Evolutionary conservation across 2,888 invertebrate species (phyloP), one percentile per base, ranked within the genome.

Genomic region (Eristalinus aeneus): DNA sequence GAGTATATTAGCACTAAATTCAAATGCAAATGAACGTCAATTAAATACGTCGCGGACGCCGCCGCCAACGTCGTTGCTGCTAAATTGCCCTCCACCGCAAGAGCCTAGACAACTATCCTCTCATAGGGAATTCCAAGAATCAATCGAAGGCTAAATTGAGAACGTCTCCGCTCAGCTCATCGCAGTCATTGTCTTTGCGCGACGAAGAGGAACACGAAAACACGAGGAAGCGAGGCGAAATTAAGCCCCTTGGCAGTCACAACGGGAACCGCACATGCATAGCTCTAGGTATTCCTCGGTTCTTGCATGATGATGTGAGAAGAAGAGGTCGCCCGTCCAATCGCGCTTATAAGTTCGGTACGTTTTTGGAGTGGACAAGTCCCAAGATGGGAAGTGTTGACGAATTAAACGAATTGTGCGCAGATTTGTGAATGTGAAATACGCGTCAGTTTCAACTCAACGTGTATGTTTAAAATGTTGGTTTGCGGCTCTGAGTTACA

Each of bases 71-170:
- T 6, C 23, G 67, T 8, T 36, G 6, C 16, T 12, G 46, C 20
- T 4, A n/a, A 11, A n/a, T 16, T 10, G 36, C 16, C 22, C 31
- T 9, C 6, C 20, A 11, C 16, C n/a, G 46, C 60, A 34, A 32
- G n/a, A 80, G 58, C 67, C 32, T 76, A 80, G 80, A 84, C 64
- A 32, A 27, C 36, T 72, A 72, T 76, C 34, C 58, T 67, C 76
- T 85, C 80, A 80, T 85, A 85, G 85, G 69, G 60, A 85, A 65
- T 85, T 85, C 84, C 63, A 72, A 76, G 84, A 85, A 84, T 76
- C 75, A 80, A 80, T 85, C 84, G 80, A 80, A 80, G 84, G 68
- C 75, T 85, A 85, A 85, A 84, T 79, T 84, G 75, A 67, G 84
- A 75, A 80, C 75, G 75, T 53, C 84, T 79, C 64, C 64, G 69